Percentiles rank a stretch among this genome's conserved stretches.
Evolutionary conservation across 2,888 invertebrate species (phyloP).

Genomic region (Xylota segnis): DNA sequence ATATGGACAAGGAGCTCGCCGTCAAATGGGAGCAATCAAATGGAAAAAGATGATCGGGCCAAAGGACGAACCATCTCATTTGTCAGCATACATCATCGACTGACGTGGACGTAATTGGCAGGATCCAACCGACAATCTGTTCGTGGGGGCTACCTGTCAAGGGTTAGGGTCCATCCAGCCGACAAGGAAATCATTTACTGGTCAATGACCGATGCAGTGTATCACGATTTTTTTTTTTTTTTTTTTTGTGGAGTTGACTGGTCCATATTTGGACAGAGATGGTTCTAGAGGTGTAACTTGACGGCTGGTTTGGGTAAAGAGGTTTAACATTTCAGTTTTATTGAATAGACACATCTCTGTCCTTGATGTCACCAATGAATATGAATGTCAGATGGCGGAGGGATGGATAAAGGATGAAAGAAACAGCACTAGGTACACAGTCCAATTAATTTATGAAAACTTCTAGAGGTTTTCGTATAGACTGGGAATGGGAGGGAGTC

Average conservation of each 20-base stretch:
- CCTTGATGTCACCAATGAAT: too few species aligned
- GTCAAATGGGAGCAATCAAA: conserved; percentile 23
- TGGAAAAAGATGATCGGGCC: conserved; percentile 10
- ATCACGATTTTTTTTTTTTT: not conserved
- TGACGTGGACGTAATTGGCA: conserved; percentile 37
- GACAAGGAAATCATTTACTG: conserved; percentile 16
- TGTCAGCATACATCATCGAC: conserved; percentile 35
- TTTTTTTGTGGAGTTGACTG: not conserved
- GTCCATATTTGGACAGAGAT: conserved; percentile 23
- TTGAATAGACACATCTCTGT: too few species aligned
- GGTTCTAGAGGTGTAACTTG: not conserved
- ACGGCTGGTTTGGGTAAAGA: too few species aligned
- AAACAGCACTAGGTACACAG: too few species aligned
- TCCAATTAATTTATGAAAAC: too few species aligned
- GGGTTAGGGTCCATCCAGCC: not conserved
- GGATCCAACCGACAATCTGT: not conserved
- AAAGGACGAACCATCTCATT: conserved; percentile 31
- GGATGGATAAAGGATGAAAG: too few species aligned
- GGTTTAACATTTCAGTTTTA: too few species aligned
- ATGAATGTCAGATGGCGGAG: too few species aligned
- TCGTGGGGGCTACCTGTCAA: conserved; percentile 5
- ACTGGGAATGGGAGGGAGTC: too few species aligned
- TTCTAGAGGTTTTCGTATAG: too few species aligned
- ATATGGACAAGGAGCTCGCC: not conserved
- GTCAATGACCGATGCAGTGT: conserved; percentile 10